Conservation (phyloP, 1,140 invertebrate species). For the Neuroterus valhalla region DNA sequence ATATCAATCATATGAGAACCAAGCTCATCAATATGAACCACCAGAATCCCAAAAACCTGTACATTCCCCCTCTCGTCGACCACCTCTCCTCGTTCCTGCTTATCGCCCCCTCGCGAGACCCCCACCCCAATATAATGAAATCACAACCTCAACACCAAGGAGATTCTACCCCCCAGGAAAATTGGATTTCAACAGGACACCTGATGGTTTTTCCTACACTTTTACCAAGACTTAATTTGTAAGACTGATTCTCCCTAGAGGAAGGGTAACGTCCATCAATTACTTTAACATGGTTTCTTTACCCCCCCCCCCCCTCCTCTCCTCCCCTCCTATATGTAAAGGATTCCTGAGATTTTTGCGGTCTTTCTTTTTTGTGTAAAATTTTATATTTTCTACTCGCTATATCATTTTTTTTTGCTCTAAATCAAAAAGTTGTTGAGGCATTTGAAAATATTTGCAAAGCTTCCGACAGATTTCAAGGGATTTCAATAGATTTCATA, state of each 20-base stretch:
- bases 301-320: neutral
- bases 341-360: too few relatives aligned
- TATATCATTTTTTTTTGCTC: too few relatives aligned
- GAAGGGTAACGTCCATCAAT: neutral
- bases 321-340: too few relatives aligned
- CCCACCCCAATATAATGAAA: constrained; percentile 72
- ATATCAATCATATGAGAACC: constrained; percentile 46
- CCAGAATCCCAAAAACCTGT: constrained; percentile 31
- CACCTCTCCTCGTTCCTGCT: constrained; percentile 42
- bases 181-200: constrained; percentile 87
- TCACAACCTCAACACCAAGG: constrained; percentile 81
- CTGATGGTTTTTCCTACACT: constrained; percentile 88
- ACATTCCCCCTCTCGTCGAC: constrained; percentile 36
- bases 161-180: constrained; percentile 89
- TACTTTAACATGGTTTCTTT: neutral
- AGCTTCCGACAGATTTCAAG: too few relatives aligned
- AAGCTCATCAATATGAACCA: constrained; percentile 43
- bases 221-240: constrained; percentile 79
- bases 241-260: constrained; percentile 19
- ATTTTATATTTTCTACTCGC: too few relatives aligned
- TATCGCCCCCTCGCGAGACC: constrained; percentile 64
- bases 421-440: too few relatives aligned
- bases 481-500: too few relatives aligned
- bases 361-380: too few relatives aligned
- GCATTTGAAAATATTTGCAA: too few relatives aligned